Percentiles rank a stretch among this genome's conserved stretches.
Conservation (phyloP, 2,888 invertebrate genomes). For the Odontomyia ornata region DNA sequence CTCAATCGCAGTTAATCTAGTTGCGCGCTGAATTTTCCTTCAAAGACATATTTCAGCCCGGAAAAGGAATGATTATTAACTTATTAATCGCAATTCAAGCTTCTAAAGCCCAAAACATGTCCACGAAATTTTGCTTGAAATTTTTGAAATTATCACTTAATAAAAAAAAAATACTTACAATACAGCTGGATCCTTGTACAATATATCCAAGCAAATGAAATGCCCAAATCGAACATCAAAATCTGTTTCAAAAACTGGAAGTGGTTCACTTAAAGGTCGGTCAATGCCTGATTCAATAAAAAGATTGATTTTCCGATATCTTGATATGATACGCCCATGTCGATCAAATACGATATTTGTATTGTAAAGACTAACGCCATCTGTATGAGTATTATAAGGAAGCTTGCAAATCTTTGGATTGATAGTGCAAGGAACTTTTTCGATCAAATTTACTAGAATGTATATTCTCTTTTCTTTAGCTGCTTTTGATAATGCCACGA, state of each 20-base stretch:
- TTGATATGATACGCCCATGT: slow-evolving; percentile 73
- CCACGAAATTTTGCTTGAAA: too few species aligned
- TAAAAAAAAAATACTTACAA: slow-evolving; percentile 57
- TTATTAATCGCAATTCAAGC: too few species aligned
- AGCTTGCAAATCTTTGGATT: slow-evolving; percentile 11
- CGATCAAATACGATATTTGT: slow-evolving; percentile 82
- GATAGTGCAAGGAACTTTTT: slow-evolving; percentile 65
- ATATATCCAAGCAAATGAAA: slow-evolving; percentile 84
- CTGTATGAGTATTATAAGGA: slow-evolving; percentile 26
- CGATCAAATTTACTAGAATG: slow-evolving; percentile 75
- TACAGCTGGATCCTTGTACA: slow-evolving; percentile 76
- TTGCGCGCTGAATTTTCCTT: too few species aligned
- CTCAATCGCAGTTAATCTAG: too few species aligned
- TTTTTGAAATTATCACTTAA: too few species aligned
- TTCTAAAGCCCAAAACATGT: too few species aligned
- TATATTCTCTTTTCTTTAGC: slow-evolving; percentile 66
- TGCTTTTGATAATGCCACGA: slow-evolving; percentile 43
- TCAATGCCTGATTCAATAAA: slow-evolving; percentile 66
- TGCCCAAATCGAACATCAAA: slow-evolving; percentile 84
- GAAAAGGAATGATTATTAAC: too few species aligned
- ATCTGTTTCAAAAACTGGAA: slow-evolving; percentile 75
- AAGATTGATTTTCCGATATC: slow-evolving; percentile 66
- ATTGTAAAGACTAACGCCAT: slow-evolving; percentile 69
- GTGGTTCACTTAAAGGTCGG: slow-evolving; percentile 66
- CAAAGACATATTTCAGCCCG: too few species aligned